Conservation (phyloP, 2,113 vertebrate genomes). For the Terrapene triunguis region DNA sequence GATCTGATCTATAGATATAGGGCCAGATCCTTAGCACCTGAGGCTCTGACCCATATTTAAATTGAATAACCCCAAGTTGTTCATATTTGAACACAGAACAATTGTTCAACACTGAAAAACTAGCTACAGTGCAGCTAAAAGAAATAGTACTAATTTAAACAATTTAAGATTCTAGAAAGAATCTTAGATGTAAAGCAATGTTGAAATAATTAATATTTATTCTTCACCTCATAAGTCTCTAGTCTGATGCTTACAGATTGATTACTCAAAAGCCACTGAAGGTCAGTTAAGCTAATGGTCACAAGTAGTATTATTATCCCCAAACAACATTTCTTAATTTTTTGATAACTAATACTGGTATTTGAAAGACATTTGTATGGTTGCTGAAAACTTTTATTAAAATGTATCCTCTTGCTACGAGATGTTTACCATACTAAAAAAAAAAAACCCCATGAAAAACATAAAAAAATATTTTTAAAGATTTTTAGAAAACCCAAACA, state of each 20-base stretch:
- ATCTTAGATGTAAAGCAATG: conserved; percentile 67
- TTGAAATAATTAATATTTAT: conserved; percentile 62
- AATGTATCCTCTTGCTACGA: conserved; percentile 48
- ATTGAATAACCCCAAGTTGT: conserved; percentile 63
- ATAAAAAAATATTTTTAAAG: conserved; percentile 78
- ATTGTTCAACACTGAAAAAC: conserved; percentile 62
- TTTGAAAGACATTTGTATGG: conserved; percentile 46
- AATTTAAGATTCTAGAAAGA: conserved; percentile 65
- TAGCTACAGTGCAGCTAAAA: conserved; percentile 63
- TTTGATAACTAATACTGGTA: conserved; percentile 67
- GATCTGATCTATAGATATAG: conserved; percentile 66
- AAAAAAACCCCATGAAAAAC: conserved; percentile 47
- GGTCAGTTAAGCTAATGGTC: conserved; percentile 49
- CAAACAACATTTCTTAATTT: conserved; percentile 33
- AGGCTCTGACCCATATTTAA: conserved; percentile 65
- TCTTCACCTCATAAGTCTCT: conserved; percentile 39
- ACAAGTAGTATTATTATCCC: conserved; percentile 14
- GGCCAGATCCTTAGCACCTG: conserved; percentile 37
- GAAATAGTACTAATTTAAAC: conserved; percentile 45
- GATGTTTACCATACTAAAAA: conserved; percentile 68
- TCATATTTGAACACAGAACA: conserved; percentile 66
- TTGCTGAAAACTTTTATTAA: conserved; percentile 58
- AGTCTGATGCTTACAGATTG: conserved; percentile 29
- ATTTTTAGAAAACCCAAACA: conserved; percentile 76
- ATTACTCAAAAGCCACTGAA: not conserved